These are phyloP conservation scores for Patella vulgata DNA, from an alignment of 1,140 invertebrate species.

Conservation along the genomic window DNA sequence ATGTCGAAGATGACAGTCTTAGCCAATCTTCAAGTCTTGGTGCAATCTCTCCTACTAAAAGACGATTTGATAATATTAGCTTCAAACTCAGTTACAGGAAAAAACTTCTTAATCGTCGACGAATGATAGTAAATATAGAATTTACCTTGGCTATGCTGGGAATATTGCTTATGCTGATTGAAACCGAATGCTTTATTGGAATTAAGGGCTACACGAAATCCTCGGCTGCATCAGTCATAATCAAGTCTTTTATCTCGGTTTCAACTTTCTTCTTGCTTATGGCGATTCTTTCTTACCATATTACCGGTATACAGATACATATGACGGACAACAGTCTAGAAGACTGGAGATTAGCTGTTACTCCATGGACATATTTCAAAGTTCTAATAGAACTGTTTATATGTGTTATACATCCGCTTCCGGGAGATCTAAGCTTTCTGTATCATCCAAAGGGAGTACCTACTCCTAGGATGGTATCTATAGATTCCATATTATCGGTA, in stretches of 20 bases:
- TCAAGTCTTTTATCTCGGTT: constrained; percentile 74
- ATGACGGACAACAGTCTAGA: constrained; percentile 58
- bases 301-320: constrained; percentile 43
- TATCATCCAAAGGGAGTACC: constrained; percentile 28
- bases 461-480: constrained; percentile 34
- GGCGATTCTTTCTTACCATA: constrained; percentile 47
- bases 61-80: constrained; percentile 52
- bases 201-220: constrained; percentile 33
- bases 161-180: constrained; percentile 60
- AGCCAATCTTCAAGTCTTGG: background rate
- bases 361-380: constrained; percentile 19
- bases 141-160: constrained; percentile 53
- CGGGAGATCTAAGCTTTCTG: constrained; percentile 46
- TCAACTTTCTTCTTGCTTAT: constrained; percentile 53
- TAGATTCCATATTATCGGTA: constrained; percentile 63
- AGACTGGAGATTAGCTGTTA: constrained; percentile 50
- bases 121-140: constrained; percentile 50
- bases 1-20: constrained; percentile 32
- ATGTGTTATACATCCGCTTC: constrained; percentile 57
- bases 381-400: constrained; percentile 50
- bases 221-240: constrained; percentile 38
- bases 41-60: background rate
- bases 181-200: constrained; percentile 48
- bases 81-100: constrained; percentile 53
- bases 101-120: constrained; percentile 44